Evolutionary conservation across 2,797 vertebrate genomes (phyloP).

Genomic region (Fundulus diaphanus): DNA sequence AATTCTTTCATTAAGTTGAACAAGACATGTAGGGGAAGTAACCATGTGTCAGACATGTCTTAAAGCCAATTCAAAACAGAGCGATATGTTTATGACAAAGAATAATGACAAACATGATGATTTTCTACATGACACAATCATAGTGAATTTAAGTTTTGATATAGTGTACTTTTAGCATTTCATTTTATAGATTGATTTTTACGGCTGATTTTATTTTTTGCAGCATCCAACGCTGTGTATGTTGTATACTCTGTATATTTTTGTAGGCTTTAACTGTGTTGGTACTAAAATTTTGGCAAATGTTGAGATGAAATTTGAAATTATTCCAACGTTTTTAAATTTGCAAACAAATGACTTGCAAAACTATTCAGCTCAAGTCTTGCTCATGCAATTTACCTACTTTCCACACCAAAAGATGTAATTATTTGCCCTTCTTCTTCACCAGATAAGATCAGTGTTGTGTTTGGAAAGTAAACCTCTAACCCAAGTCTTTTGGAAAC

Average conservation of each 20-base stretch:
- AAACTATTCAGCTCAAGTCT: background rate
- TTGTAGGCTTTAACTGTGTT: background rate
- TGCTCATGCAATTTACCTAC: too few species aligned
- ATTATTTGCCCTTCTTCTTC: too few species aligned
- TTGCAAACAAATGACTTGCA: too few species aligned
- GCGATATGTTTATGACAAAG: background rate
- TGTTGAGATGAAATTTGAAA: background rate
- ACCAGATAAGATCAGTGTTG: background rate
- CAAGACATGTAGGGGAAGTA: background rate
- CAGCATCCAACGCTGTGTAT: too few species aligned
- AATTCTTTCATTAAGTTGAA: background rate
- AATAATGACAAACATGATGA: background rate
- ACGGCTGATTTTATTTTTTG: too few species aligned
- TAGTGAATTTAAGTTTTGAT: background rate
- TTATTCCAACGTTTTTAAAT: background rate
- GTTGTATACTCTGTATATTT: background rate
- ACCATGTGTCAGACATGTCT: background rate
- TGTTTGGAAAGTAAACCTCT: background rate
- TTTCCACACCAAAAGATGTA: too few species aligned
- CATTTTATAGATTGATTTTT: too few species aligned
- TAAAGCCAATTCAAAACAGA: background rate
- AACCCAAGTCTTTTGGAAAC: background rate
- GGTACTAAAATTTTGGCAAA: background rate
- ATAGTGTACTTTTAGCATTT: too few species aligned
- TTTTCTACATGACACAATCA: background rate